Conservation (phyloP, 2,888 invertebrate species). For the Acanthopleura granulata region DNA sequence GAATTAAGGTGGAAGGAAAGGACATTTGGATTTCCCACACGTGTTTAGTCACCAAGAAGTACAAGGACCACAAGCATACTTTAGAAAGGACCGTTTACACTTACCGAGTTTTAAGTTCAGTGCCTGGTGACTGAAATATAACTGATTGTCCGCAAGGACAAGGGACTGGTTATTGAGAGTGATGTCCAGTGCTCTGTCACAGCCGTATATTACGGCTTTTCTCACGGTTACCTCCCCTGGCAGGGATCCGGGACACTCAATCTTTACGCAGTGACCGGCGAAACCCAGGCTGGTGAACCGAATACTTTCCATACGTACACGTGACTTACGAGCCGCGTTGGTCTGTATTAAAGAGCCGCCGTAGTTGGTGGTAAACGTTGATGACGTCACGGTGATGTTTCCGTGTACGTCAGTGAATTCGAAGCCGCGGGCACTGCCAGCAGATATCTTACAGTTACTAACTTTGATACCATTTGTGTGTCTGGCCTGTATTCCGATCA, state of each 20-base stretch:
- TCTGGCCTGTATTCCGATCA: neutral
- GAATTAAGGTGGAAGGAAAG: too few species aligned
- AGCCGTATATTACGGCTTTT: conserved; percentile 3
- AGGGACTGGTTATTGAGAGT: neutral
- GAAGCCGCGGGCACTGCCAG: neutral
- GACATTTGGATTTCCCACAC: too few species aligned
- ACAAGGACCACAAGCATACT: too few species aligned
- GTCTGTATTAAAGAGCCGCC: conserved; percentile 7
- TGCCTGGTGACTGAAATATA: neutral
- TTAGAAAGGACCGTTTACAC: too few species aligned
- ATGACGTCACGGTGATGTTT: neutral
- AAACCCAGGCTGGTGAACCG: conserved; percentile 1
- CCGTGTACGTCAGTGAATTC: neutral
- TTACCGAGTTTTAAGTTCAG: neutral
- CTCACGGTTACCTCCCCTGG: neutral
- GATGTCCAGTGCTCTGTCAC: neutral
- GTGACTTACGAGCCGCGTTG: neutral
- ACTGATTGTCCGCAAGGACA: neutral
- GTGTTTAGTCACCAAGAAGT: too few species aligned
- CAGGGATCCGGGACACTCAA: neutral
- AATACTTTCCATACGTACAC: neutral
- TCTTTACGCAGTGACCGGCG: neutral
- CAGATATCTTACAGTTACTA: neutral
- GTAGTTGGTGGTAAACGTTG: neutral
- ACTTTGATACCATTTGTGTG: neutral